phyloP scores from a whole-genome alignment of 2,113 vertebrate genomes.

The Corythornis madagascariensis region DNA sequence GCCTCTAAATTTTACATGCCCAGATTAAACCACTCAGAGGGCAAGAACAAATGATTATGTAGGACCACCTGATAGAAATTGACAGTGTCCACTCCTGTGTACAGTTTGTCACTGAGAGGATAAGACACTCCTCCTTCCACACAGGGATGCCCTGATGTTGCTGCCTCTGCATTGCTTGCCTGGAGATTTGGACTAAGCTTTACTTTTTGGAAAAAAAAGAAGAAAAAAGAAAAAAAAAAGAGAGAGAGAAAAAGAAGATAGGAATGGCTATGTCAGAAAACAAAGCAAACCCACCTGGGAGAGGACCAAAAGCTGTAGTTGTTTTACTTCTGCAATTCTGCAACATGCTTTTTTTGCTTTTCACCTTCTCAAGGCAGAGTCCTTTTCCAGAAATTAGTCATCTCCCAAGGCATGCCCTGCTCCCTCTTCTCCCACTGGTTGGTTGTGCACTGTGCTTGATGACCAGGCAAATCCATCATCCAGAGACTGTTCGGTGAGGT shows the following conservation, averaged over 20 bases:
- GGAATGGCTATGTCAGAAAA: background rate
- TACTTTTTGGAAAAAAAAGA: background rate
- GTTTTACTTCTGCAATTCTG: background rate
- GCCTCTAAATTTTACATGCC: background rate
- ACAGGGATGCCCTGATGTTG: background rate
- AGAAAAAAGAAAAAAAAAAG: background rate
- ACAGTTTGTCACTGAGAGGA: background rate
- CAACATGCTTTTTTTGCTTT: background rate
- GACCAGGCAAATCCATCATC: background rate
- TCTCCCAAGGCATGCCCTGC: background rate
- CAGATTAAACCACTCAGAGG: background rate
- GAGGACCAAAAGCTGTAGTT: background rate
- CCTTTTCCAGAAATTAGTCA: background rate
- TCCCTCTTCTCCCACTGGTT: background rate
- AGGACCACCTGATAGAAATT: background rate
- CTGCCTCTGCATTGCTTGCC: background rate
- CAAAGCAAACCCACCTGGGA: background rate
- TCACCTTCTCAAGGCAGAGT: background rate
- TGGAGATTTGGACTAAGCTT: background rate
- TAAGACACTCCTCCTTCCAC: background rate
- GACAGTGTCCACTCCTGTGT: background rate
- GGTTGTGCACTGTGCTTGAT: background rate
- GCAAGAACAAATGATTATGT: background rate
- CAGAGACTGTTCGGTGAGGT: background rate
- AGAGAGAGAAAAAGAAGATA: background rate